Evolutionary conservation across 2,888 invertebrate genomes (phyloP).

Genomic region (Drosophila tripunctata): DNA sequence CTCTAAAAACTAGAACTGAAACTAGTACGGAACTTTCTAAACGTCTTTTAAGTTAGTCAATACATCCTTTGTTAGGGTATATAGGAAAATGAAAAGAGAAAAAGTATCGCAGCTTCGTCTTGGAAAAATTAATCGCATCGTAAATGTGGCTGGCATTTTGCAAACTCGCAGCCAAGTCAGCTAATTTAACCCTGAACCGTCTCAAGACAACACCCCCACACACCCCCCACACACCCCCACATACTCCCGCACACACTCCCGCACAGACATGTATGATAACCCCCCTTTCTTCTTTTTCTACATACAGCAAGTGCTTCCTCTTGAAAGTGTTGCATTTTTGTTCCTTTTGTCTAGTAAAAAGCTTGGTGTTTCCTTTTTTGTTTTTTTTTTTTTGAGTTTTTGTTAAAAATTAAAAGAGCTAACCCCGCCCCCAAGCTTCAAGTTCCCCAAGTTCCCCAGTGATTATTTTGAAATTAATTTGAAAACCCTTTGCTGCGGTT

Average conservation of each 20-base stretch:
- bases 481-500: constrained; percentile 58
- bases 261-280: constrained; percentile 3
- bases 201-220: constrained; percentile 33
- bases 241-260: neutral
- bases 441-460: constrained; percentile 31
- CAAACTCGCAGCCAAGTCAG: constrained; percentile 56
- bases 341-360: constrained; percentile 53
- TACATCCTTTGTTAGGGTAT: neutral
- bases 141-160: constrained; percentile 52
- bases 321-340: constrained; percentile 24
- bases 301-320: constrained; percentile 8
- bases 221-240: constrained; percentile 1
- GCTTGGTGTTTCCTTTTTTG: neutral
- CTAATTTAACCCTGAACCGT: constrained; percentile 72
- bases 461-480: constrained; percentile 78
- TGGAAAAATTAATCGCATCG: constrained; percentile 73
- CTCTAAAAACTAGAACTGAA: too few relatives aligned
- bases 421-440: constrained; percentile 7
- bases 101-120: constrained; percentile 23
- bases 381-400: constrained; percentile 23
- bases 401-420: constrained; percentile 57
- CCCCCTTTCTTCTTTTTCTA: neutral
- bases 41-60: too few relatives aligned
- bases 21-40: too few relatives aligned
- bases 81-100: neutral